phyloP scores from a whole-genome alignment of 2,113 vertebrate genomes.

The Heterocephalus glaber region DNA sequence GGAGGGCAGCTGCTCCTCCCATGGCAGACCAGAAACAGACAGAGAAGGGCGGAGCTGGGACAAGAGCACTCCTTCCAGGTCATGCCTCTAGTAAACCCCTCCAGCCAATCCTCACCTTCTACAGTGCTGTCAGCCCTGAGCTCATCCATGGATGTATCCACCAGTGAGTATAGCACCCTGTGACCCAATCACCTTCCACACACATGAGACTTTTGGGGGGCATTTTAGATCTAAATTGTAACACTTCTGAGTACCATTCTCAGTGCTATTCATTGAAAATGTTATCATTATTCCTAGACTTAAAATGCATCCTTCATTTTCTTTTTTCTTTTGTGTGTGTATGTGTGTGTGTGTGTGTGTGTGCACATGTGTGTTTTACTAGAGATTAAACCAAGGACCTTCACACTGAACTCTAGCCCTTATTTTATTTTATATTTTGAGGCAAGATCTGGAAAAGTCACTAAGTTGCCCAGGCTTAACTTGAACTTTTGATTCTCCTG shows the following conservation, averaged over 20 bases:
- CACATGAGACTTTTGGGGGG: background rate
- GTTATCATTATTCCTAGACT: background rate
- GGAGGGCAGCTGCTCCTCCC: background rate
- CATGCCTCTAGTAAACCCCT: too few species aligned
- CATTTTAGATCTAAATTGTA: background rate
- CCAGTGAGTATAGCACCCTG: background rate
- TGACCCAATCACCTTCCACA: background rate
- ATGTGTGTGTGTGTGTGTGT: too few species aligned
- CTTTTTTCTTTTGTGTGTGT: background rate
- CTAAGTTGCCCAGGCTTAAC: background rate
- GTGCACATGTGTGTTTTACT: background rate
- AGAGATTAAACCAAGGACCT: background rate
- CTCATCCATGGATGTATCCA: background rate
- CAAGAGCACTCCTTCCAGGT: background rate
- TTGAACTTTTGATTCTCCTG: background rate
- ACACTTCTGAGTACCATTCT: background rate
- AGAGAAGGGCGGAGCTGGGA: background rate
- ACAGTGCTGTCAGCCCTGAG: background rate
- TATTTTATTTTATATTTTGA: background rate
- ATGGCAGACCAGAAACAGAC: background rate
- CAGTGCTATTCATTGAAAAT: background rate
- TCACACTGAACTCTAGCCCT: background rate
- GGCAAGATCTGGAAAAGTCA: background rate
- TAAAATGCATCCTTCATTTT: background rate
- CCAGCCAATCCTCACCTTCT: background rate